Percentiles rank a stretch among this genome's conserved stretches.
phyloP scores from a whole-genome alignment of 1,140 invertebrate genomes.

The Onthophagus taurus region DNA sequence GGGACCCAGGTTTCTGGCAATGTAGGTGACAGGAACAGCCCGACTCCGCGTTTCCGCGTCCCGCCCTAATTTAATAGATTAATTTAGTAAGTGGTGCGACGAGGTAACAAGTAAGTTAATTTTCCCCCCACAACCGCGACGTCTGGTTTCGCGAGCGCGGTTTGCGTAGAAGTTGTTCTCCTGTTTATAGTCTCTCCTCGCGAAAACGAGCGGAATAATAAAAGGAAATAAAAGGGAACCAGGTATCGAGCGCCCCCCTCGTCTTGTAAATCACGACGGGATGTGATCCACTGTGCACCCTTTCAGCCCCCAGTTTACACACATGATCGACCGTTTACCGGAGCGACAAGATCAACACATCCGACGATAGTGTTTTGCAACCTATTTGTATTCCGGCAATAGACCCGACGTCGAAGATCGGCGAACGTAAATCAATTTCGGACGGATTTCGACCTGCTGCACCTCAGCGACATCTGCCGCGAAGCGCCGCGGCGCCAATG shows the following conservation, averaged over 20 bases:
- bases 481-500: no score
- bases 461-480: no score
- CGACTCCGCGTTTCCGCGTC: slow-evolving; percentile 22
- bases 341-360: slow-evolving; percentile 11
- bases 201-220: no score
- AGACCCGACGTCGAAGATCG: no score
- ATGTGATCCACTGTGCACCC: not conserved
- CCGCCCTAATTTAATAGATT: slow-evolving; percentile 36
- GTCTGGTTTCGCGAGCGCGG: no score
- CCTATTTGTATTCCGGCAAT: slow-evolving; percentile 11
- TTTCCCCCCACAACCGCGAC: no score
- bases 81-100: slow-evolving; percentile 36
- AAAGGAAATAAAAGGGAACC: no score
- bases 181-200: no score
- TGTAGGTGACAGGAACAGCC: slow-evolving; percentile 34
- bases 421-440: not conserved
- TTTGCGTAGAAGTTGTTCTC: no score
- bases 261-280: not conserved
- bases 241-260: no score
- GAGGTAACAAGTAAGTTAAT: slow-evolving; percentile 37
- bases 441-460: not conserved
- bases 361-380: slow-evolving; percentile 9
- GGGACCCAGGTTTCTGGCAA: slow-evolving; percentile 23
- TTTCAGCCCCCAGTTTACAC: not conserved
- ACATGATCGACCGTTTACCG: slow-evolving; percentile 12